Base-by-base conservation (phyloP, 1,140 invertebrate species). In the Arion vulgaris region DNA sequence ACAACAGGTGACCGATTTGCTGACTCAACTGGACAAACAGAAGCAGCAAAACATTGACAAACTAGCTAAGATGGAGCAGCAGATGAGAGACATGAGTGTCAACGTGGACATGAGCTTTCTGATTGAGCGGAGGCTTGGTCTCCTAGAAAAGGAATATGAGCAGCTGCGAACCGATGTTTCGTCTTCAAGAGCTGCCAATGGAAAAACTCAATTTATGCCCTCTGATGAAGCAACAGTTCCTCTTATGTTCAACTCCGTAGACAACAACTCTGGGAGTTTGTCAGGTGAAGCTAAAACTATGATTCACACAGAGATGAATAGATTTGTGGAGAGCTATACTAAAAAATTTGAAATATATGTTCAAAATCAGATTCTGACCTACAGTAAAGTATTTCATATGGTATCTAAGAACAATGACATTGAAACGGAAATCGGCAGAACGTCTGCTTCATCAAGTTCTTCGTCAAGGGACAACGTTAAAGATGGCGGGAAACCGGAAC, bases 1-100 rank as follows among this genome's bases (percentile, higher is more conserved):
- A n/a, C 84, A 85, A 74, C 78, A 86, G 49, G 80, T 87, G 77
- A 49, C 38, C 62, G 76, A 84, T n/a, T 83, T 87, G 15, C 71
- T 83, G 78, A 57, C 62, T 11, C 82, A 78, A 82, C 79, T 86
- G 38, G 23, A 73, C 17, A 82, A 84, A 32, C 82, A 87, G 41
- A 74, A 80, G 34, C 49, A 80, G 45, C 19, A 76, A 9, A 81
- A 66, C 62, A 7, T 2, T 4, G 62, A 66, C 5, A 66, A 66
- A 23, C 62, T 66, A 0, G n/a, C n/a, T 0, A 66, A 66, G n/a
- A 5, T 66, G n/a, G 62, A 66, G 32, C 62, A 66, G 19, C 62
- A 66, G 28, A 34, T 66, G 19, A 66, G 32, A 34, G 62, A 66
- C 62, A 66, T 66, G 2, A 66, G 62, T 32, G 62, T 66, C 1